phyloP scores from a whole-genome alignment of 2,888 invertebrate species.

The Deilephila elpenor region DNA sequence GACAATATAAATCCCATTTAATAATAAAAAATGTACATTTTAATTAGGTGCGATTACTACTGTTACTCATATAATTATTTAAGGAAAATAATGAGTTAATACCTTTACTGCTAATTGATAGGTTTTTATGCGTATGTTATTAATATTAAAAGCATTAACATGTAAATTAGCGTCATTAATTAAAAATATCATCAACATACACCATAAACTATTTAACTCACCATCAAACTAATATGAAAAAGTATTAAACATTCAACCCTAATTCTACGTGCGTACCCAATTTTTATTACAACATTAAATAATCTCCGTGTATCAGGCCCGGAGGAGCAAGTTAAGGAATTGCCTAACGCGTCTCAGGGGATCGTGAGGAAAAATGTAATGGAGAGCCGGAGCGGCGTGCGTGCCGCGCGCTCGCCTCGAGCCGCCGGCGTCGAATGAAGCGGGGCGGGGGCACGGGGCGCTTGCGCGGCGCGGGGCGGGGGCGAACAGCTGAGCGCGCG shows the following conservation, averaged over 20 bases:
- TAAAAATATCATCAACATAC: slow-evolving; percentile 14
- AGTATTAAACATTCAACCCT: neutral
- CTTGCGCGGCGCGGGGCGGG: slow-evolving; percentile 68
- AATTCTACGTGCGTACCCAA: slow-evolving; percentile 10
- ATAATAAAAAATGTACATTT: neutral
- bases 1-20: neutral
- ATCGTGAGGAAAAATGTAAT: slow-evolving; percentile 15
- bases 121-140: neutral
- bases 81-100: slow-evolving; percentile 11
- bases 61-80: neutral
- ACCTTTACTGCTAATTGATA: slow-evolving; percentile 4
- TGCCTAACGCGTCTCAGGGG: slow-evolving; percentile 24
- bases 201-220: slow-evolving; percentile 13
- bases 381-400: neutral
- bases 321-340: slow-evolving; percentile 17
- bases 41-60: slow-evolving; percentile 11
- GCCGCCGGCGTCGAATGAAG: slow-evolving; percentile 52
- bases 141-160: slow-evolving; percentile 3
- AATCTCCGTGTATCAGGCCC: slow-evolving; percentile 15
- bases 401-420: slow-evolving; percentile 3
- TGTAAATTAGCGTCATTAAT: neutral
- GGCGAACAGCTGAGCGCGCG: slow-evolving; percentile 85
- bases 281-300: slow-evolving; percentile 22
- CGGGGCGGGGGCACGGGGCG: slow-evolving; percentile 60
- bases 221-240: neutral